These are phyloP conservation scores for Tamandua tetradactyla DNA, from an alignment of 2,797 vertebrate genomes.

Conservation along the genomic window DNA sequence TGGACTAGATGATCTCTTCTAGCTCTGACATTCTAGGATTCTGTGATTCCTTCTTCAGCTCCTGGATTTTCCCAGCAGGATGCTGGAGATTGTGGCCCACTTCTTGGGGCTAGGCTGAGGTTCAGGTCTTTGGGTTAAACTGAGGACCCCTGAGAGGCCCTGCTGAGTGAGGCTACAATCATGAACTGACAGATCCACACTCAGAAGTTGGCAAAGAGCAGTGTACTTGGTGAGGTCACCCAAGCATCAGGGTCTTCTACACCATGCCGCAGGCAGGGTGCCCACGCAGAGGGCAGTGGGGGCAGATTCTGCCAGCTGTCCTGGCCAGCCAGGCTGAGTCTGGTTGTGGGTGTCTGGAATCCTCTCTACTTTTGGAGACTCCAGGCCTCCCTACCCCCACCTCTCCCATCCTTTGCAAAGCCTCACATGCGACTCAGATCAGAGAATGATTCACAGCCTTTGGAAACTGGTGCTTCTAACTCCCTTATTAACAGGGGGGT, in stretches of 20 bases:
- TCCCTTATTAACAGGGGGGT: slow-evolving; percentile 41
- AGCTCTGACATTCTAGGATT: slow-evolving; percentile 59
- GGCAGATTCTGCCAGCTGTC: slow-evolving; percentile 57
- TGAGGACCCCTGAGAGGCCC: slow-evolving; percentile 44
- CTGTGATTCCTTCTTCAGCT: slow-evolving; percentile 46
- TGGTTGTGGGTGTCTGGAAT: slow-evolving; percentile 50
- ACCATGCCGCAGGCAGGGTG: slow-evolving; percentile 74
- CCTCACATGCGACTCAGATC: slow-evolving; percentile 72
- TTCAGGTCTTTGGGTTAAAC: slow-evolving; percentile 34
- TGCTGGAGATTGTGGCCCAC: slow-evolving; percentile 45
- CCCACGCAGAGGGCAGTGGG: slow-evolving; percentile 71
- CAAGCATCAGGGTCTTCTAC: slow-evolving; percentile 66
- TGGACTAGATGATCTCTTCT: slow-evolving; percentile 60
- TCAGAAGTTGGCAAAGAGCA: slow-evolving; percentile 61
- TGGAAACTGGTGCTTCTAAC: slow-evolving; percentile 60
- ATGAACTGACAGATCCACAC: slow-evolving; percentile 64
- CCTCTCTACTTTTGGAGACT: slow-evolving; percentile 52
- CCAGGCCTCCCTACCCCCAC: neutral
- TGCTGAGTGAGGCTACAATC: slow-evolving; percentile 44
- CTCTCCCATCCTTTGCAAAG: slow-evolving; percentile 27
- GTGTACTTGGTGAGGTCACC: slow-evolving; percentile 74
- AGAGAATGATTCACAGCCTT: slow-evolving; percentile 69
- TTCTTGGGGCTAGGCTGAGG: slow-evolving; percentile 31
- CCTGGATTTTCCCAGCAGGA: slow-evolving; percentile 48
- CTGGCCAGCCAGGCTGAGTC: slow-evolving; percentile 56